Conservation (phyloP, 2,888 invertebrate species). For the Leucania comma region DNA sequence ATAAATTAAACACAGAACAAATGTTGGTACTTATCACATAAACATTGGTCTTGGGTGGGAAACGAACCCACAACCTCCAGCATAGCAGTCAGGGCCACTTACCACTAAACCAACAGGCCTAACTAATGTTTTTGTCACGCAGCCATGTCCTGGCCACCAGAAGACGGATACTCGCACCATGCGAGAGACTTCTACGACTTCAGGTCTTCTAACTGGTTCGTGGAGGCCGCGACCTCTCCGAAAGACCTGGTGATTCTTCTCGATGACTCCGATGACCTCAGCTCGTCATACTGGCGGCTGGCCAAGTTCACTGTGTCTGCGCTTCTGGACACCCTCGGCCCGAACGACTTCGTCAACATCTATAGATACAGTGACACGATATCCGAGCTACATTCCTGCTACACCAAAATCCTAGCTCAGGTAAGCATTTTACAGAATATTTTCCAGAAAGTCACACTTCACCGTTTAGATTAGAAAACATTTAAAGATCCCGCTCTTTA, state of each 20-base stretch:
- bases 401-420: slow-evolving; percentile 97
- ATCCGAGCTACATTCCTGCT: slow-evolving; percentile 96
- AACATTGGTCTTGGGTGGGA: too few relatives aligned
- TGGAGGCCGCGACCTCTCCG: slow-evolving; percentile 98
- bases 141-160: slow-evolving; percentile 96
- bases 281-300: slow-evolving; percentile 95
- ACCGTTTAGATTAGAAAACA: slow-evolving; percentile 26
- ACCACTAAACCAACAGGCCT: background rate
- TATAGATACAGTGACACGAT: slow-evolving; percentile 96
- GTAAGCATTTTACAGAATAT: slow-evolving; percentile 82
- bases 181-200: slow-evolving; percentile 98
- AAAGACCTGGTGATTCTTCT: slow-evolving; percentile 98
- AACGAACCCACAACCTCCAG: too few relatives aligned
- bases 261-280: slow-evolving; percentile 97
- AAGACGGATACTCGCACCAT: slow-evolving; percentile 94
- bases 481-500: slow-evolving; percentile 34
- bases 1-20: too few relatives aligned
- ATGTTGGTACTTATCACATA: too few relatives aligned
- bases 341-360: slow-evolving; percentile 99
- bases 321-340: slow-evolving; percentile 98
- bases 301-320: slow-evolving; percentile 97
- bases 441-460: background rate
- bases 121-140: slow-evolving; percentile 30
- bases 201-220: slow-evolving; percentile 98
- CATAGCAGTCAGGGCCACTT: too few relatives aligned